These are phyloP conservation scores for Xenops minutus DNA, from an alignment of 2,797 vertebrate genomes.

Conservation along the genomic window DNA sequence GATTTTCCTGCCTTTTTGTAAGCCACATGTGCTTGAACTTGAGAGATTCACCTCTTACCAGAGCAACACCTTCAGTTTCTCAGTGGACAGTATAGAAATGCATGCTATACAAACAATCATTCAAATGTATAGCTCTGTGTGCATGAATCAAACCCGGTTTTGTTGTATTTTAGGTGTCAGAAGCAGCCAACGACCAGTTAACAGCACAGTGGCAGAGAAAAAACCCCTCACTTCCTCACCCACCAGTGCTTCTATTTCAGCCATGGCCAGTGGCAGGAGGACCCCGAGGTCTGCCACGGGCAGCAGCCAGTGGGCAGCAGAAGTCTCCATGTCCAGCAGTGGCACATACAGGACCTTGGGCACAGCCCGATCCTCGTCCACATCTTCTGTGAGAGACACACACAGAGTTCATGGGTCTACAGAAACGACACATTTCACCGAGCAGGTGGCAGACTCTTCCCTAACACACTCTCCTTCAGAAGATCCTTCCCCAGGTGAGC, in stretches of 20 bases:
- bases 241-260: background rate
- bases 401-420: background rate
- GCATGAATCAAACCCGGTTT: background rate
- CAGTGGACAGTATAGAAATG: background rate
- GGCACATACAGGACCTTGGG: background rate
- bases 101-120: background rate
- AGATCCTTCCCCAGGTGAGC: conserved; percentile 3
- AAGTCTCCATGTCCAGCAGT: background rate
- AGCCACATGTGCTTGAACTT: background rate
- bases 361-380: accelerated
- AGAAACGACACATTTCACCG: background rate
- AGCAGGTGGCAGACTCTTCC: background rate
- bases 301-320: background rate
- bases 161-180: background rate
- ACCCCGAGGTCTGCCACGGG: background rate
- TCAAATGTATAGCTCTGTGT: background rate
- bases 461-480: background rate
- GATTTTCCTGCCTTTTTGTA: background rate
- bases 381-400: background rate
- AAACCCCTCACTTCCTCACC: background rate
- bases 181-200: background rate
- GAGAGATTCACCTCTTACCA: background rate
- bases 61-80: background rate
- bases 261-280: background rate
- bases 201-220: background rate